Percentiles rank a stretch among this genome's conserved stretches.
Conservation (phyloP, 2,888 invertebrate species). For the Merodon equestris region DNA sequence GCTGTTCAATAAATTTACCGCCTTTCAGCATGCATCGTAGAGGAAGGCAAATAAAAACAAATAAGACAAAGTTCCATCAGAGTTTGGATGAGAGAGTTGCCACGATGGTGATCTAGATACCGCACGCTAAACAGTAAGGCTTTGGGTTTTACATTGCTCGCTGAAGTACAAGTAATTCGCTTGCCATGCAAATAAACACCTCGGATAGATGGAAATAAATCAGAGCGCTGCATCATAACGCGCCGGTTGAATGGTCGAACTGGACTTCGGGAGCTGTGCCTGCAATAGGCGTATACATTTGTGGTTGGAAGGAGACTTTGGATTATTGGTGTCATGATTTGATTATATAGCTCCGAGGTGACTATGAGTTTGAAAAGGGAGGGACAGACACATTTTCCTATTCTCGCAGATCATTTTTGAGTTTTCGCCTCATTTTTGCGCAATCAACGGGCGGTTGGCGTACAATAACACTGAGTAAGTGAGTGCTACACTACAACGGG, state of each 20-base stretch:
- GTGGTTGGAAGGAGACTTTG: conserved; percentile 43
- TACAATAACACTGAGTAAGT: conserved; percentile 1
- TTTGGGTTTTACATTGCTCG: conserved; percentile 12
- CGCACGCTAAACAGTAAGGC: conserved; percentile 47
- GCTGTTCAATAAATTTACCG: conserved; percentile 59
- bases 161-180: conserved; percentile 17
- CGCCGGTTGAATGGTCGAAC: neutral
- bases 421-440: conserved; percentile 46
- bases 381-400: conserved; percentile 26
- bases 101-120: conserved; percentile 60
- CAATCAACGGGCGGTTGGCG: conserved; percentile 48
- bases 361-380: conserved; percentile 60
- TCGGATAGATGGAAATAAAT: conserved; percentile 64
- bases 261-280: conserved; percentile 52
- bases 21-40: conserved; percentile 55
- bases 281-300: conserved; percentile 10
- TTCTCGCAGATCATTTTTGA: conserved; percentile 47
- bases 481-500: conserved; percentile 30
- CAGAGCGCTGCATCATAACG: conserved; percentile 60
- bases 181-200: conserved; percentile 67
- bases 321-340: conserved; percentile 68
- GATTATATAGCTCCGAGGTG: conserved; percentile 65
- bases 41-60: conserved; percentile 31
- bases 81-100: too few relatives aligned
- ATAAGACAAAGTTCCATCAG: too few relatives aligned